These are phyloP conservation scores for Zaprionus capensis DNA, from an alignment of 1,140 invertebrate species.

Conservation along the genomic window DNA sequence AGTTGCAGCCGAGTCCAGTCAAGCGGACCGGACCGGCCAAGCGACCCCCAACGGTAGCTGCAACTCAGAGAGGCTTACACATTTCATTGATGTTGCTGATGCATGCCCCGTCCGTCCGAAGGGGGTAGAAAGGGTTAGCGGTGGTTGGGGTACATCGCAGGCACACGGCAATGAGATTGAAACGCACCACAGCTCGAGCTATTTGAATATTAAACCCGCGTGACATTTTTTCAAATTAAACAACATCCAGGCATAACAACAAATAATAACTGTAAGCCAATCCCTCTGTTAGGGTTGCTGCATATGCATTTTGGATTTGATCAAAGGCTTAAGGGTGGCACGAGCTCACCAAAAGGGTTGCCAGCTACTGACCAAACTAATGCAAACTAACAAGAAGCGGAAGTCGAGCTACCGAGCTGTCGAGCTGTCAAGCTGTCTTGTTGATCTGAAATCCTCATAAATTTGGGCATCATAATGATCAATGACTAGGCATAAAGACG, in stretches of 20 bases:
- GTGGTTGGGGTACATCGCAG: neutral
- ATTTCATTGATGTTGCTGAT: constrained; percentile 77
- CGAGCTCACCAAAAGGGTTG: constrained; percentile 37
- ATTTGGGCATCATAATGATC: constrained; percentile 17
- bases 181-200: neutral
- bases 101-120: constrained; percentile 36
- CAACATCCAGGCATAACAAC: constrained; percentile 52
- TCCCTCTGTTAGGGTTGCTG: constrained; percentile 54
- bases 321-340: constrained; percentile 68
- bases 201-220: constrained; percentile 50
- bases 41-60: constrained; percentile 55
- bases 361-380: constrained; percentile 7
- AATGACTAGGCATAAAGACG: constrained; percentile 1
- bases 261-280: constrained; percentile 63
- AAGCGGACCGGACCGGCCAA: neutral
- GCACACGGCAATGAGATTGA: neutral
- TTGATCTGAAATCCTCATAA: constrained; percentile 37
- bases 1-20: constrained; percentile 37
- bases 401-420: neutral
- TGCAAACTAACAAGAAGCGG: constrained; percentile 19
- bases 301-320: constrained; percentile 57
- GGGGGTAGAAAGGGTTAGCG: constrained; percentile 20
- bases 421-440: constrained; percentile 13
- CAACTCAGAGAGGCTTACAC: constrained; percentile 76
- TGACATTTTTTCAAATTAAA: constrained; percentile 72